Evolutionary conservation across 2,113 vertebrate genomes (phyloP), one percentile per base, ranked within the genome.

Genomic region (Nerophis ophidion): DNA sequence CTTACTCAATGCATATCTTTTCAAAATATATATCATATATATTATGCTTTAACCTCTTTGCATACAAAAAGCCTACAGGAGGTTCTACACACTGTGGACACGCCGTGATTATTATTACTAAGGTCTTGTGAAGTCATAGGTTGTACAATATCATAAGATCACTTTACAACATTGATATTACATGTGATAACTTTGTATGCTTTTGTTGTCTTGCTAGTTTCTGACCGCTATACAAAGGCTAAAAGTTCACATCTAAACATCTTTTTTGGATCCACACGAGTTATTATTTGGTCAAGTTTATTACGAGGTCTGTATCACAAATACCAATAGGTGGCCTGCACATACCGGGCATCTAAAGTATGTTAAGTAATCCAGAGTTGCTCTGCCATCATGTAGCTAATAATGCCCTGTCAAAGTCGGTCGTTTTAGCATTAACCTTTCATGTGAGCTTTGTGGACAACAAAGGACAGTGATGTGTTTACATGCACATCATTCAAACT

Each of bases 91-190:
- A 82, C 77, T 81, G 81, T 83, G 77, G 84, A 86, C 81, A 83
- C 67, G 71, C 74, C 61, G 56, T 64, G 63, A 64, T 44, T 66
- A 77, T 57, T 72, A 72, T 63, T 66, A 77, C 60, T 55, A 66
- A 74, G 26, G 48, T 75, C 57, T 74, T 69, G 70, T 48, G 48
- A 75, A 61, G 54, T 66, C 46, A 35, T 76, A 64, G 65, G 57
- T 77, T 71, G 76, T 82, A 72, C 56, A 59, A 73, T 58, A 65
- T 80, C 75, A 71, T 77, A 81, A 62, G 70, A 74, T 81, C 80
- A 88, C 80, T 84, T 58, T 66, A 85, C 86, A 80, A 81, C 78
- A 87, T 70, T 78, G 76, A 81, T 74, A 75, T 81, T 71, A 84
- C 70, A 73, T 70, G 52, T 61, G 42, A 61, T 66, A 65, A 72